phyloP scores from a whole-genome alignment of 2,888 invertebrate genomes.

The Synanthedon vespiformis region DNA sequence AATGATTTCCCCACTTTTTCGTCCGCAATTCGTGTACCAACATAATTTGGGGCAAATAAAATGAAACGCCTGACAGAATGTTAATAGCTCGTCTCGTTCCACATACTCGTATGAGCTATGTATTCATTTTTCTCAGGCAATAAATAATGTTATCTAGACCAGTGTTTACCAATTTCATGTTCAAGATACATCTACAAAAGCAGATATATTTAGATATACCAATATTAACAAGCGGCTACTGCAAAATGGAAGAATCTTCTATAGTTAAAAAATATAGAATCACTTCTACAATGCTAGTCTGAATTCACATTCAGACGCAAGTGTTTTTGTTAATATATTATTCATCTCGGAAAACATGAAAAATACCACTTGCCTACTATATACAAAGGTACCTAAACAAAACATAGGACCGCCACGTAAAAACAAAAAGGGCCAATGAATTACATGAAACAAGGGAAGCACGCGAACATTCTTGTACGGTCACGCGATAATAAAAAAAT shows the following conservation, averaged over 20 bases:
- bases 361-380: too few relatives aligned
- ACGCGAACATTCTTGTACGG: neutral
- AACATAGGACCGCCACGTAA: neutral
- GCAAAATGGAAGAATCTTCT: too few relatives aligned
- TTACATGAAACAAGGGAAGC: neutral
- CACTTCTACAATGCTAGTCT: too few relatives aligned
- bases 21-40: constrained; percentile 7
- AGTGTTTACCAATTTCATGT: too few relatives aligned
- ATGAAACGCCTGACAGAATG: constrained; percentile 25
- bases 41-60: constrained; percentile 13
- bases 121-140: constrained; percentile 12
- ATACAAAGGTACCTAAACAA: too few relatives aligned
- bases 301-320: too few relatives aligned
- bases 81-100: constrained; percentile 12
- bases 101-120: constrained; percentile 12
- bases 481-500: neutral
- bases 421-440: neutral
- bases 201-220: too few relatives aligned
- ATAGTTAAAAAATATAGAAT: too few relatives aligned
- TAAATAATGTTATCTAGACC: neutral
- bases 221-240: too few relatives aligned
- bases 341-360: too few relatives aligned
- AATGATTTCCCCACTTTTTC: constrained; percentile 27
- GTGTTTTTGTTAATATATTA: too few relatives aligned
- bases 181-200: too few relatives aligned